Base-by-base conservation (phyloP, 2,797 vertebrate genomes). In the Falco rusticolus region DNA sequence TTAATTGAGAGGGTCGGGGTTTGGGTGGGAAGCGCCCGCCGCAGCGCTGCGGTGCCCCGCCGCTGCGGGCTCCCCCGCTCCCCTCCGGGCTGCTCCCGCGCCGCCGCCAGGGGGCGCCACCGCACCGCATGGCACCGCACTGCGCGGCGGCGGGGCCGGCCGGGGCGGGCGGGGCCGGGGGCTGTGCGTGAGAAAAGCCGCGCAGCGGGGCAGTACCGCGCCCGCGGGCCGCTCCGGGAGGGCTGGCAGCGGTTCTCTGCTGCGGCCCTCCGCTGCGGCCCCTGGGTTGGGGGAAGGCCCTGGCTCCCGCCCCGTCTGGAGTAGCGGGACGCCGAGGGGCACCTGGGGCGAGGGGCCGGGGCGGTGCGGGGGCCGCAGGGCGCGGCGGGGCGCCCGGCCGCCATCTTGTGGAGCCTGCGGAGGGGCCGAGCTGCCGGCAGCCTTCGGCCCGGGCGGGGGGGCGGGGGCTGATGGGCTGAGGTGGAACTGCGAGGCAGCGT, bases 281-380 rank as follows among this genome's bases (percentile, higher is more conserved):
- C 41, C 16, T 3, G 66, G 21, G 14, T 12, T 11, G 19, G 75
- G 26, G 13, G 18, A 11, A 3, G 39, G 59, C 20, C 4, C 5
- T 18, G 59, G 17, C 15, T 16, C 19, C 2, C 33, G 0, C 3
- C 13, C 24, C 24, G 9, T 4, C 7, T 12, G 1, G 9, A 6
- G 39, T 0, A 22, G 56, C 39, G 51, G 37, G 39, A 26, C 4
- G 50, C 13, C 24, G 15, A 37, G 68, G 1, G 9, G 34, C 17
- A 19, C 5, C 16, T 7, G 47, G 20, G 31, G n/a, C 54, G 50
- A 43, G 26, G 19, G 10, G 8, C 6, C 13, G 43, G 45, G 18
- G 25, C 8, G 15, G 47, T 34, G 34, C 34, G 34, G 34, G n/a
- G n/a, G n/a, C 39, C 20, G 48, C 48, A 0, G 2, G 7, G 29